phyloP scores from a whole-genome alignment of 2,888 invertebrate genomes.

The Tenthredo amoena region DNA sequence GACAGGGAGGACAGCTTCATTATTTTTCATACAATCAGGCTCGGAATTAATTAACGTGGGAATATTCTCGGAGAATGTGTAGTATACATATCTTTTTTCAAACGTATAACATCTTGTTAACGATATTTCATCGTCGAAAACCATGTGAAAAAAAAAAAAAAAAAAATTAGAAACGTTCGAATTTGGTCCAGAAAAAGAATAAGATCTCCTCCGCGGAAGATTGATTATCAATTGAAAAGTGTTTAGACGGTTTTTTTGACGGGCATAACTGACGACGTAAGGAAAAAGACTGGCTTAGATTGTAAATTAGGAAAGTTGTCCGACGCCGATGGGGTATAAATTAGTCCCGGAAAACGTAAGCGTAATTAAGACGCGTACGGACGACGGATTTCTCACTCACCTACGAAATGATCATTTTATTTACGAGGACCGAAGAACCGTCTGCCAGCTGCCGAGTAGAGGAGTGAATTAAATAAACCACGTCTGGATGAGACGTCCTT shows the following conservation, averaged over 20 bases:
- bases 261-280: not conserved
- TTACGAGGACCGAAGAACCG: not conserved
- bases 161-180: too few relatives aligned
- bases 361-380: conserved; percentile 11
- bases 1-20: not conserved
- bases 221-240: not conserved
- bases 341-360: not conserved
- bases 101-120: too few relatives aligned
- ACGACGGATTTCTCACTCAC: not conserved
- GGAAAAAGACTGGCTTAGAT: not conserved
- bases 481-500: not conserved
- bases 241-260: not conserved
- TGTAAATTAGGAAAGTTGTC: conserved; percentile 1
- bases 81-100: too few relatives aligned
- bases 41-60: not conserved
- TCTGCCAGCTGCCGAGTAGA: not conserved
- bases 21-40: not conserved
- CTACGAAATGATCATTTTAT: conserved; percentile 22
- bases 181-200: too few relatives aligned
- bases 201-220: not conserved
- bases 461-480: not conserved
- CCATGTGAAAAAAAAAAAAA: too few relatives aligned
- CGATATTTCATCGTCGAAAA: too few relatives aligned
- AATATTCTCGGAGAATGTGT: not conserved
- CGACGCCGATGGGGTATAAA: not conserved